Evolutionary conservation across 2,888 invertebrate species (phyloP), one percentile per base, ranked within the genome.

Genomic region (Arctia plantaginis): DNA sequence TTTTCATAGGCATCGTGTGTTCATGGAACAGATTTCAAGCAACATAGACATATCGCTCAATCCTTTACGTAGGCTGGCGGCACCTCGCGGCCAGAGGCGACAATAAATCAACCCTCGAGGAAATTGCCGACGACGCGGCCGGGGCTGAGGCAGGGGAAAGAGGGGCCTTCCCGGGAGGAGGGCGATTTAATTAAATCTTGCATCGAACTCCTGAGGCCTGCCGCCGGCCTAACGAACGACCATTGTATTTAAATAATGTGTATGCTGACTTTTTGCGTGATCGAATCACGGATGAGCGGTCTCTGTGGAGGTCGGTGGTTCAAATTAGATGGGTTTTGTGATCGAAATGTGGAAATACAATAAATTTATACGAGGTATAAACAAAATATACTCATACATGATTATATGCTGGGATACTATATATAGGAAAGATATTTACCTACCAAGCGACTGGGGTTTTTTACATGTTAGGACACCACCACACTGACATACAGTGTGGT

Each of bases 111-210:
- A 94, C 93, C 90, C 93, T 88, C 89, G 90, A 94, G 94, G 95
- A 95, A 94, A 94, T 95, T 93, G 94, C 92, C 92, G 93, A 90
- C 92, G 92, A 91, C 91, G 92, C 86, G 75, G 76, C 78, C 77
- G 80, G 82, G 80, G 83, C 81, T 79, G 84, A 78, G 83, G 84
- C 76, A 76, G 77, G 77, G 82, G 78, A 80, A 80, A 77, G 78
- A 73, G 77, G 79, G 66, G 55, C 75, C 83, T 88, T 85, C 83
- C 85, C 77, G 81, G 80, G 82, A 82, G 85, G 86, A 82, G 89
- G 93, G 93, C 93, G 94, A 96, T 96, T 96, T 96, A 96, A 96
- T 96, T 96, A 96, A 96, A 96, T 96, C 96, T 96, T 96, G 95
- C 96, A 95, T 96, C 95, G 96, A 96, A 96, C 95, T 96, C 93